These are phyloP conservation scores for Upupa epops DNA, from an alignment of 2,113 vertebrate species.

Conservation along the genomic window DNA sequence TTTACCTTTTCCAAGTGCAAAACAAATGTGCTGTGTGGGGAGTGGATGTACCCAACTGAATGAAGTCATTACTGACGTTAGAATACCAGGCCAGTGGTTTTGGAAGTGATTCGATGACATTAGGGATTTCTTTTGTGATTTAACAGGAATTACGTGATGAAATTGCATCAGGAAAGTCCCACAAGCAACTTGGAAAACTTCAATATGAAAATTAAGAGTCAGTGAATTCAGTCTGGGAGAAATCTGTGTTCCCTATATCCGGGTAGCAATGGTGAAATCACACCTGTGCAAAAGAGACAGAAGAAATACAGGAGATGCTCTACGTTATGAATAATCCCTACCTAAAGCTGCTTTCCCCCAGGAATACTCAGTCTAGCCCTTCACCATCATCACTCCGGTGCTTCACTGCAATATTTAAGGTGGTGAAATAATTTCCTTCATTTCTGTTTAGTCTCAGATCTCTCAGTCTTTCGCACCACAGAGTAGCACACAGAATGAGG, in stretches of 20 bases:
- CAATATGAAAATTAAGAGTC: neutral
- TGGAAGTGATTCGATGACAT: neutral
- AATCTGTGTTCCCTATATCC: neutral
- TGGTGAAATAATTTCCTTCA: neutral
- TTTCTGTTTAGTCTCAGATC: neutral
- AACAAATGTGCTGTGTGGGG: neutral
- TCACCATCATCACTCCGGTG: neutral
- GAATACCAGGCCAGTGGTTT: neutral
- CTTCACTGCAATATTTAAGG: neutral
- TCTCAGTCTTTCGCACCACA: neutral
- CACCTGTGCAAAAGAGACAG: neutral
- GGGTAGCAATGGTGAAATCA: neutral
- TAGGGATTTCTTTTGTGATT: neutral
- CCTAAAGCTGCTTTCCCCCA: neutral
- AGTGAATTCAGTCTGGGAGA: neutral
- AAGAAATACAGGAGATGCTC: neutral
- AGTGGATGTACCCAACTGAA: neutral
- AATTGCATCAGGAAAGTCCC: neutral
- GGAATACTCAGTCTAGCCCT: neutral
- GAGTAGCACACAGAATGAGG: rapidly evolving
- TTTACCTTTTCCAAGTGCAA: neutral
- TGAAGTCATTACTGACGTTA: neutral
- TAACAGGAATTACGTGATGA: neutral
- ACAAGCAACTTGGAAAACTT: neutral
- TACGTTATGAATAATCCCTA: neutral